Evolutionary conservation across 2,113 vertebrate species (phyloP), one percentile per base, ranked within the genome.

Genomic region (Xyrauchen texanus): DNA sequence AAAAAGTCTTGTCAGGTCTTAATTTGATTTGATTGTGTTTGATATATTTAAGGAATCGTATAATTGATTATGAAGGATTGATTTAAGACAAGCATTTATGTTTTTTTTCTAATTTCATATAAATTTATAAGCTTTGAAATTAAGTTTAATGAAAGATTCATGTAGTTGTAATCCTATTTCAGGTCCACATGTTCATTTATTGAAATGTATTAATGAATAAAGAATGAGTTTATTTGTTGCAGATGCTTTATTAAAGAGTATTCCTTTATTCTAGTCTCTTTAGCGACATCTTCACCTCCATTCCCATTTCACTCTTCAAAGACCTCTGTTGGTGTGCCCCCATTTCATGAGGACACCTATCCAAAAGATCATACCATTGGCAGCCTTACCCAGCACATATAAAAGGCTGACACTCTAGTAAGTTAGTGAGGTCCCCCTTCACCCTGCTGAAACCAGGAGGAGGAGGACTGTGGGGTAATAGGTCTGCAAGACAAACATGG

Each of bases 401-500:
- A 51, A 57, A 52, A 44, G 70, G 15, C 67, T 68, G 67, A 76
- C 71, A 42, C 15, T 7, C 15, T 78, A 77, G 72, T 76, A 72
- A 84, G 78, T 81, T 75, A 83, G 82, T 44, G 66, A 34, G 21
- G 64, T 69, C 13, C 81, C 82, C 83, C 82, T 11, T 12, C 21
- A 5, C 47, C 47, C 5, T 49, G 21, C 21, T 34, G 21, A 34
- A 34, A 34, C 21, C 47, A 81, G 57, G 51, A 82, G 76, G 51
- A 82, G 76, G 53, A 60, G 84, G 71, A 74, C 86, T 73, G 61
- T 47, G 61, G 78, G 79, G 69, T 79, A 83, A 79, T 72, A 86
- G 85, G 83, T 82, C 82, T 89, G 85, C 87, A 90, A 91, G 87
- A 90, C 88, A 92, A 90, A 90, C 88, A 90, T 84, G 85, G 87